phyloP scores from a whole-genome alignment of 2,888 invertebrate species.

The Drosophila meridionalis region DNA sequence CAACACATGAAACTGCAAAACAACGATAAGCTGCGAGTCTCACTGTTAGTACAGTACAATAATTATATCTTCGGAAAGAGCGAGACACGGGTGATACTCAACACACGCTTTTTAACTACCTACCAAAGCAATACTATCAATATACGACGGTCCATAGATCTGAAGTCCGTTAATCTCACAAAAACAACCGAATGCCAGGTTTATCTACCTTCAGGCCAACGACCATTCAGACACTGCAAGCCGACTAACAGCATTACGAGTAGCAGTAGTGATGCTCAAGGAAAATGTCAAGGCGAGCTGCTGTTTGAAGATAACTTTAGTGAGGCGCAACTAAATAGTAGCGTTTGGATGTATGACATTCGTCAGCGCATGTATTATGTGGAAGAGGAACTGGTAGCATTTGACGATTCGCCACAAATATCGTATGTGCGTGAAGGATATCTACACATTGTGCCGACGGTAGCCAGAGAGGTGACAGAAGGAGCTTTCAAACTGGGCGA shows the following conservation, averaged over 20 bases:
- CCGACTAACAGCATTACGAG: constrained; percentile 39
- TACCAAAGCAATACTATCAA: constrained; percentile 22
- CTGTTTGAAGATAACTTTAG: constrained; percentile 89
- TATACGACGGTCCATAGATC: background rate
- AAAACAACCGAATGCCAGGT: constrained; percentile 40
- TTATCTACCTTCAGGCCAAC: constrained; percentile 12
- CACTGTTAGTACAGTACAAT: constrained; percentile 71
- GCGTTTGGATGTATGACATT: constrained; percentile 87
- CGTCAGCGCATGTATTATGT: constrained; percentile 86
- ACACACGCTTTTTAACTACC: constrained; percentile 60
- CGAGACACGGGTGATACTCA: constrained; percentile 65
- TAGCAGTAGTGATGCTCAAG: constrained; percentile 7
- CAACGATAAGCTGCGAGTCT: constrained; percentile 70
- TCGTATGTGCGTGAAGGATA: constrained; percentile 78
- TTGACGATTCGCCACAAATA: constrained; percentile 82
- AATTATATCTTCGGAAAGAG: constrained; percentile 65
- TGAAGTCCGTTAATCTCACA: constrained; percentile 20
- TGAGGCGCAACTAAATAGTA: constrained; percentile 79
- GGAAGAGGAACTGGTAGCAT: constrained; percentile 86
- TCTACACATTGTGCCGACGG: constrained; percentile 84
- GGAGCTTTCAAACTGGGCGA: constrained; percentile 73
- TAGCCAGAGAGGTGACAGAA: constrained; percentile 68
- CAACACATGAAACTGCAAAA: constrained; percentile 51
- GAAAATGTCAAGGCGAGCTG: constrained; percentile 84
- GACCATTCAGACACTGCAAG: constrained; percentile 38